Evolutionary conservation across 2,113 vertebrate genomes (phyloP).

Genomic region (Channa maculata): DNA sequence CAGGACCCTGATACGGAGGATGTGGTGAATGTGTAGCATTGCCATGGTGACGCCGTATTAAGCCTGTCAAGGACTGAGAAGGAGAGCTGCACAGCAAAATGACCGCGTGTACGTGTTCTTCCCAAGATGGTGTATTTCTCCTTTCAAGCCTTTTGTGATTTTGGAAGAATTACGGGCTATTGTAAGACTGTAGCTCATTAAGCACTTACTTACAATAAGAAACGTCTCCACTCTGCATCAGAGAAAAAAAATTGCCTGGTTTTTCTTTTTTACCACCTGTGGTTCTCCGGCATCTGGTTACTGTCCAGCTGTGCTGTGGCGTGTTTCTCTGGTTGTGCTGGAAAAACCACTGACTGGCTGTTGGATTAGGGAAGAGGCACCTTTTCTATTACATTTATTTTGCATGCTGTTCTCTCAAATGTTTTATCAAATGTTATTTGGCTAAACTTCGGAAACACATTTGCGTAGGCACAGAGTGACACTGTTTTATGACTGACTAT

Average conservation of each 20-base stretch:
- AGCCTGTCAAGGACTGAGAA: constrained; percentile 39
- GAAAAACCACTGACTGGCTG: constrained; percentile 17
- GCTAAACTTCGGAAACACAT: constrained; percentile 22
- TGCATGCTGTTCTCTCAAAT: constrained; percentile 44
- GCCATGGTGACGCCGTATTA: constrained; percentile 76
- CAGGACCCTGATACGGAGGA: constrained; percentile 71
- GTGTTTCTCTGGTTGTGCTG: constrained; percentile 14
- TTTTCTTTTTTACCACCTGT: constrained; percentile 12
- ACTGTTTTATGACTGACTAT: constrained; percentile 12
- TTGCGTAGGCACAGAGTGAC: constrained; percentile 47
- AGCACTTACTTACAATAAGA: constrained; percentile 28
- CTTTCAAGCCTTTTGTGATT: background rate
- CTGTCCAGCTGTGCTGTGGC: constrained; percentile 8
- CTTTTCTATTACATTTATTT: constrained; percentile 28
- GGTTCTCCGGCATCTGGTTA: constrained; percentile 26
- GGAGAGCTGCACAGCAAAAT: constrained; percentile 57
- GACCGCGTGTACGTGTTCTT: constrained; percentile 19
- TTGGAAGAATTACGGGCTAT: too few species aligned
- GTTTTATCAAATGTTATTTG: constrained; percentile 34
- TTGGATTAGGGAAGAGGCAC: constrained; percentile 2
- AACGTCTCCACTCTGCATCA: background rate
- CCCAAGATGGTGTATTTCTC: constrained; percentile 1
- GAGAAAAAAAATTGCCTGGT: background rate
- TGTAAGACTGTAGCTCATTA: constrained; percentile 16
- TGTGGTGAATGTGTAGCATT: constrained; percentile 36